Evolutionary conservation across 2,797 vertebrate genomes (phyloP).

Genomic region (Loriculus beryllinus): DNA sequence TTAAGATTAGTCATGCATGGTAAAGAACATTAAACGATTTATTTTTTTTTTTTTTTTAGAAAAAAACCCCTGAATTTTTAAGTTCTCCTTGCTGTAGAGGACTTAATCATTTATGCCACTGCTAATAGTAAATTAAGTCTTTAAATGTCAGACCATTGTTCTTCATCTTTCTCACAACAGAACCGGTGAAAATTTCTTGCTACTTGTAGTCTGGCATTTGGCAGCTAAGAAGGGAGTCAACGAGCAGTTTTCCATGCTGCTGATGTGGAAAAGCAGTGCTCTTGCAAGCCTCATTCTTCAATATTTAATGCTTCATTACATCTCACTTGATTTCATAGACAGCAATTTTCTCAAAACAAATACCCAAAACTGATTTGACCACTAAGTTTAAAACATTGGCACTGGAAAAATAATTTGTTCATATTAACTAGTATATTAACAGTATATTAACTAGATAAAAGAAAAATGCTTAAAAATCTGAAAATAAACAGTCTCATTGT

Average conservation of each 20-base stretch:
- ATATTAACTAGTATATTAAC: neutral
- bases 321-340: neutral
- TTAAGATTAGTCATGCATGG: neutral
- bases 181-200: neutral
- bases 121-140: constrained; percentile 12
- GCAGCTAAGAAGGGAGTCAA: neutral
- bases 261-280: neutral
- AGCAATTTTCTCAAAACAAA: neutral
- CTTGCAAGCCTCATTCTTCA: neutral
- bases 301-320: neutral
- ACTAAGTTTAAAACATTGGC: neutral
- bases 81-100: neutral
- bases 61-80: neutral
- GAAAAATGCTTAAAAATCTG: neutral
- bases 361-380: neutral
- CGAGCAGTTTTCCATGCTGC: neutral
- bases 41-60: neutral
- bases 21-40: neutral
- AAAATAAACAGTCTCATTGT: neutral
- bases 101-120: neutral
- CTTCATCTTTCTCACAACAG: neutral
- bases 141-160: constrained; percentile 10
- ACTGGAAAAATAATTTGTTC: neutral
- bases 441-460: neutral
- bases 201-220: neutral